These are phyloP conservation scores for Drosophila anceps DNA, from an alignment of 2,888 invertebrate genomes.

Conservation along the genomic window DNA sequence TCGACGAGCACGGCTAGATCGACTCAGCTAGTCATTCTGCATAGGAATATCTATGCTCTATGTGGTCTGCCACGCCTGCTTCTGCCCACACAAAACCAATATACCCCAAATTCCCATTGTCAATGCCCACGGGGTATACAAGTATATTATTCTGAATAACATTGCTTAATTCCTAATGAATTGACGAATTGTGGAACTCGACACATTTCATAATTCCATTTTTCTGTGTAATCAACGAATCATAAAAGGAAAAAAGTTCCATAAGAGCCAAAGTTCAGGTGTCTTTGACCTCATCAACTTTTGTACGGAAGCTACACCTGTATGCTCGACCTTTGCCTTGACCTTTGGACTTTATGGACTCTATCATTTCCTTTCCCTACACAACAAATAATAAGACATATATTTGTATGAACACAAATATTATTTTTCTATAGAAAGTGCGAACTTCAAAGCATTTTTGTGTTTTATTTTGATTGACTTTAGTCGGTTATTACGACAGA, in stretches of 20 bases:
- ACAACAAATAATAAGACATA: neutral
- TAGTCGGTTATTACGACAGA: neutral
- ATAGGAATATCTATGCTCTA: too few relatives aligned
- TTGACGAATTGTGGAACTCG: neutral
- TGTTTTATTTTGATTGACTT: neutral
- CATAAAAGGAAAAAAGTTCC: neutral
- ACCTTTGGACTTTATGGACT: neutral
- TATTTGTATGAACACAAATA: neutral
- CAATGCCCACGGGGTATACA: neutral
- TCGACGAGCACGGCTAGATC: too few relatives aligned
- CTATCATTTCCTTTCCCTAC: neutral
- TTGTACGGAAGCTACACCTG: neutral
- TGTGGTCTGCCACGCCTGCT: too few relatives aligned
- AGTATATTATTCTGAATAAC: neutral
- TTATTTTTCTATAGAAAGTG: neutral
- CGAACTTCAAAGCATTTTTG: neutral
- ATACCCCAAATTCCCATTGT: neutral
- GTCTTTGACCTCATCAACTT: constrained; percentile 5
- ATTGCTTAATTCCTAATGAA: neutral
- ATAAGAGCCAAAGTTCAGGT: neutral
- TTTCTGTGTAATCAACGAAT: neutral
- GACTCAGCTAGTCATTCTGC: too few relatives aligned
- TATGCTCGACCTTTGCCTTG: neutral
- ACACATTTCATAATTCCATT: neutral
- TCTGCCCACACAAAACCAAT: neutral